Percentiles rank a stretch among this genome's conserved stretches.
These are phyloP conservation scores for Aphaenogaster rudis DNA, from an alignment of 1,140 invertebrate genomes.

Conservation along the genomic window DNA sequence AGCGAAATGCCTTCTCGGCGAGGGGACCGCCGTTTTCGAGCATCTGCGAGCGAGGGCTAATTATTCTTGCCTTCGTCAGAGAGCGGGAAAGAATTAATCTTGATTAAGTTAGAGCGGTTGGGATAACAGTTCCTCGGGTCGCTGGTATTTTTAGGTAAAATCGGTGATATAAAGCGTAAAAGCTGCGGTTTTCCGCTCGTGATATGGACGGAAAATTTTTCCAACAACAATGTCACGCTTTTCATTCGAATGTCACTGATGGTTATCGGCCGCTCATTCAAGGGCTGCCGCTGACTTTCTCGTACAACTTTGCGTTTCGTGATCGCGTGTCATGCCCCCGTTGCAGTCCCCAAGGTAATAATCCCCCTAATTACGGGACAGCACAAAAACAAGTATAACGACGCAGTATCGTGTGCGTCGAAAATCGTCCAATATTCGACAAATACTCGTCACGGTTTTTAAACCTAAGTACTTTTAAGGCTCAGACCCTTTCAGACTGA, in stretches of 20 bases:
- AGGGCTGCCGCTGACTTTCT: conserved; percentile 85
- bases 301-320: conserved; percentile 78
- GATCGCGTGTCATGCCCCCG: conserved; percentile 78
- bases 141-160: not conserved
- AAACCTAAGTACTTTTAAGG: not conserved
- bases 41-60: conserved; percentile 69
- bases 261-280: conserved; percentile 62
- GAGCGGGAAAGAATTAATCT: conserved; percentile 38
- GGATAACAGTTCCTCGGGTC: not conserved
- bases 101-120: conserved; percentile 9
- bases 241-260: not conserved
- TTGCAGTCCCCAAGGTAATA: conserved; percentile 71
- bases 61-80: conserved; percentile 60
- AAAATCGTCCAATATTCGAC: not conserved
- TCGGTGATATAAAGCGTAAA: not conserved
- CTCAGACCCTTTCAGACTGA: not conserved
- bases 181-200: not conserved
- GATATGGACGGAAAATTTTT: not conserved
- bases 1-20: conserved; percentile 22
- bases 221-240: not conserved
- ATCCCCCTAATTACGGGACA: conserved; percentile 66
- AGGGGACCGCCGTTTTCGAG: conserved; percentile 56
- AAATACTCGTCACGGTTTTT: not conserved
- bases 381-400: not conserved
- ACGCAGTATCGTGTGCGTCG: not conserved